Evolutionary conservation across 2,888 invertebrate species (phyloP), one percentile per base, ranked within the genome.

Genomic region (Ptychoptera contaminata): DNA sequence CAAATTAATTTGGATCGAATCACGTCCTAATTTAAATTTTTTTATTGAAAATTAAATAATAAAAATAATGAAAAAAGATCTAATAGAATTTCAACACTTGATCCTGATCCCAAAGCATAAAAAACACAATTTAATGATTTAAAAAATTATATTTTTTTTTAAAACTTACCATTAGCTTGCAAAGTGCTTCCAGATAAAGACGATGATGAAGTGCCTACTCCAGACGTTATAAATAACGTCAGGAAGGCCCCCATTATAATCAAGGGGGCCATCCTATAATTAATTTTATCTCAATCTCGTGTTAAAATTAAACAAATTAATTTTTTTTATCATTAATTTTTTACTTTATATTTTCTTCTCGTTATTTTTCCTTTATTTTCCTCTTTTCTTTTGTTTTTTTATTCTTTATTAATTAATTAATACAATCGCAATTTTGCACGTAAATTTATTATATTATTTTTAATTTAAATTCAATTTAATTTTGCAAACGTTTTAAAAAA

Each of bases 241-340:
- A 47, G 42, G 43, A 49, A 40, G 44, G 42, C 47, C 47, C 49
- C 49, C 42, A 47, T 36, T 40, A 46, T 41, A 39, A 44, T 38
- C 23, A 47, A 38, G 40, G 46, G 43, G 46, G 49, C 44, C 49
- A 49, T 49, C 44, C 46, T 47, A 23, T 35, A 14, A 23, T 23
- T 23, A 23, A 5, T 23, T 23, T 23, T 23, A 23, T 23, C 23
- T 23, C 23, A 23, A 23, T 23, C 23, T 23, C 32, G 32, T 32
- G 9, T 32, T 32, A 32, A 11, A 23, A 23, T 23, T 23, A 23
- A 23, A 23, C 23, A 23, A 23, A 23, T 32, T 32, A 11, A 11
- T 7, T 32, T 32, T 32, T 32, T 7, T 32, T 32, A 2, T 32
- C 9, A 9, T 32, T 32, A 11, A 32, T n/a, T 32, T n/a, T n/a